Evolutionary conservation across 2,888 invertebrate genomes (phyloP).

Genomic region (Tachina fera): DNA sequence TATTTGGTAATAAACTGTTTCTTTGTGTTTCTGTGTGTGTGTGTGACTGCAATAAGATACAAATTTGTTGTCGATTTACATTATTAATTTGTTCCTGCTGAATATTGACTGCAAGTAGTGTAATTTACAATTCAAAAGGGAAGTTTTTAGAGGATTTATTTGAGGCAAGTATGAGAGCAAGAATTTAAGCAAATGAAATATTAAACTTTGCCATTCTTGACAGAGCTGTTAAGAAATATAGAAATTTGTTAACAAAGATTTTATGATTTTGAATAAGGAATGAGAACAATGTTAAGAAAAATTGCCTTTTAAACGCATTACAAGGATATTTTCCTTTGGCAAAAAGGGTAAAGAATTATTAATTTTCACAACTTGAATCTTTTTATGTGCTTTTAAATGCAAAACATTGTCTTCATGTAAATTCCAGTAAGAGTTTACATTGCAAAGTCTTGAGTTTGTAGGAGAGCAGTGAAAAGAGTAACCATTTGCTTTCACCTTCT

Average conservation of each 20-base stretch:
- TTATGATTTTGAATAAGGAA: neutral
- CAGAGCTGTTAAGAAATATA: neutral
- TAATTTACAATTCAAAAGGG: conserved; percentile 31
- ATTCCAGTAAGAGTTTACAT: no score
- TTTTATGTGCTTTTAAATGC: no score
- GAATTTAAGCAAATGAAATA: neutral
- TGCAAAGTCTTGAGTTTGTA: no score
- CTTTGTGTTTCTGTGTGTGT: neutral
- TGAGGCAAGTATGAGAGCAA: conserved; percentile 30
- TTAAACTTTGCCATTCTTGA: conserved; percentile 3
- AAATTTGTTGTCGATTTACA: conserved; percentile 59
- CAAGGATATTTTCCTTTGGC: no score
- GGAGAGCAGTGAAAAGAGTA: no score
- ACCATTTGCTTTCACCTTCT: no score
- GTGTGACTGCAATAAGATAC: conserved; percentile 53
- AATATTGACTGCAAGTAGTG: conserved; percentile 42
- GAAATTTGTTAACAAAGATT: neutral
- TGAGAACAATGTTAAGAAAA: neutral
- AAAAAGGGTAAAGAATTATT: no score
- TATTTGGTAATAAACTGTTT: conserved; percentile 76
- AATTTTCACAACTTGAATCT: no score
- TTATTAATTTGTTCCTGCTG: conserved; percentile 57
- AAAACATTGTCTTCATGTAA: no score
- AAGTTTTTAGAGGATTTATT: conserved; percentile 59
- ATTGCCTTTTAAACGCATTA: no score